Base-by-base conservation (phyloP, 2,888 invertebrate species). In the Lasioglossum figueresi region DNA sequence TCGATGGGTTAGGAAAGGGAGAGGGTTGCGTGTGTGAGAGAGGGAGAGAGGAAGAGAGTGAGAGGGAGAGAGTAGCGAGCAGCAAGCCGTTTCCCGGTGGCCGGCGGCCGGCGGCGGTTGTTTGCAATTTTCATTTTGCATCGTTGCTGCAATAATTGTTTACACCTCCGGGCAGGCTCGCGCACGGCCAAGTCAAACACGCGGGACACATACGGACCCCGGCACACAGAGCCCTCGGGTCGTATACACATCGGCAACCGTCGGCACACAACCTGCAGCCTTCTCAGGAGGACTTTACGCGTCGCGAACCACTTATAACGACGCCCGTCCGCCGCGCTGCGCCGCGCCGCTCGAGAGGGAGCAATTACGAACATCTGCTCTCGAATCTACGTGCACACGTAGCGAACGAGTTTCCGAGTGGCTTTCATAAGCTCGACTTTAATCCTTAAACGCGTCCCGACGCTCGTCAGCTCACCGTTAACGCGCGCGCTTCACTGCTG, bases 301-400 rank as follows among this genome's bases (percentile, higher is more conserved):
- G 86, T 72, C 77, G 83, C 84, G 59, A 73, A 74, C 82, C 83
- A 84, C 89, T 85, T 85, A 84, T 80, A 89, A 80, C 83, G 76
- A 70, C 75, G 75, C 56, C 72, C 52, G 77, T 34, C 76, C 16
- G 27, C 68, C 48, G 75, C 27, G n/a, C 27, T 5, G 59, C 59
- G 59, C 59, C 27, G 14, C 31, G 63, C 16, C 63, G 63, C 63
- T 63, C 43, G 68, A 83, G 73, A 59, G 72, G 72, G 76, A 77
- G 88, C 91, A 90, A 90, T 90, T 90, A 90, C 87, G 88, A 91
- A 86, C 90, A 90, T 89, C 91, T 90, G 90, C 87, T 91, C 91
- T 80, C 89, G 85, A 85, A 88, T 89, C 88, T 88, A 87, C 86
- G 87, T 84, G 84, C 83, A 84, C 83, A 80, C 86, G 76, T 86